Evolutionary conservation across 2,797 vertebrate genomes (phyloP).

Genomic region (Apogon hyalosoma): DNA sequence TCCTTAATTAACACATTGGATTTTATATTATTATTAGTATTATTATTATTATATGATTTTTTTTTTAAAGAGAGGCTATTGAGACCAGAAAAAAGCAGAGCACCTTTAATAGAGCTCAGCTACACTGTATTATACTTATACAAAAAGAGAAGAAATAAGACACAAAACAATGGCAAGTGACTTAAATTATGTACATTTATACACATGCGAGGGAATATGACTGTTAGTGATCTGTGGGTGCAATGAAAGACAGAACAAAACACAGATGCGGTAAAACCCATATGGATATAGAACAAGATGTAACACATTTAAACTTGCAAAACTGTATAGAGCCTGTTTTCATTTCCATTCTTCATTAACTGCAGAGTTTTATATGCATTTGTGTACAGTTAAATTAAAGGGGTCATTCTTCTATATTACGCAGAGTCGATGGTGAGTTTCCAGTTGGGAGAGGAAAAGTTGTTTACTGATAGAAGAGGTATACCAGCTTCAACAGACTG

Average conservation of each 20-base stretch:
- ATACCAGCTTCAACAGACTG: constrained; percentile 36
- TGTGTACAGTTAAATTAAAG: constrained; percentile 32
- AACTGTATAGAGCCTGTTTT: constrained; percentile 9
- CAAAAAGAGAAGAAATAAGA: constrained; percentile 65
- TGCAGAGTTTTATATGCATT: constrained; percentile 25
- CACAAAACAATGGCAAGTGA: constrained; percentile 66
- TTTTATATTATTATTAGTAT: not conserved
- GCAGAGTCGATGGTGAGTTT: constrained; percentile 18
- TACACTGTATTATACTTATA: constrained; percentile 55
- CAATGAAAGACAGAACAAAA: constrained; percentile 53
- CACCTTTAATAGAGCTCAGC: constrained; percentile 69
- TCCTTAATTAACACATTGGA: too few relatives aligned
- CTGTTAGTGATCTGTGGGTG: constrained; percentile 56
- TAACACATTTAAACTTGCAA: constrained; percentile 43
- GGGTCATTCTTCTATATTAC: constrained; percentile 21
- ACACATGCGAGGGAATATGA: constrained; percentile 75
- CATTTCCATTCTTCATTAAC: constrained; percentile 3
- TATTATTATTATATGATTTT: not conserved
- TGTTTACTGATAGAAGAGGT: constrained; percentile 36
- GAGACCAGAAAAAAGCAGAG: constrained; percentile 53
- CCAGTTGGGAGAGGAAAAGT: constrained; percentile 16
- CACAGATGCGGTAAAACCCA: constrained; percentile 47
- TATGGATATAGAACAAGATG: constrained; percentile 45
- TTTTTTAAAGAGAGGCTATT: constrained; percentile 26
- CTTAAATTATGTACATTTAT: constrained; percentile 85